A percentile compares a stretch with the other conserved stretches of the same genome.
These are phyloP conservation scores for Ophraella communa DNA, from an alignment of 2,888 invertebrate species.

Conservation along the genomic window DNA sequence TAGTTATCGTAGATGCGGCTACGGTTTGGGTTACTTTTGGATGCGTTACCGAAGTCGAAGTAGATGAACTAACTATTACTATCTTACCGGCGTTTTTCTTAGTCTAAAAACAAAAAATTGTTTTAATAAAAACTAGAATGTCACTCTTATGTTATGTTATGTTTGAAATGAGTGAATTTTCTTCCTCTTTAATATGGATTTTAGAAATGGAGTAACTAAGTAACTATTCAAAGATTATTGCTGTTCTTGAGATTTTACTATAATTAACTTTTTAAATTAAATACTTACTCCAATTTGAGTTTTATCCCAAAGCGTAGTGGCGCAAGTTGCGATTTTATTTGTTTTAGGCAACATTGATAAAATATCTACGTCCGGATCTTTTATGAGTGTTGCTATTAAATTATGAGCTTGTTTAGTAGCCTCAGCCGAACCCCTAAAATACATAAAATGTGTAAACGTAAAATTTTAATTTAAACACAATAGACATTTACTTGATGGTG, in stretches of 20 bases:
- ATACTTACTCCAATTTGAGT: constrained; percentile 62
- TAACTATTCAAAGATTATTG: too few species aligned
- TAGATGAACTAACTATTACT: constrained; percentile 35
- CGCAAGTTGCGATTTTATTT: constrained; percentile 63
- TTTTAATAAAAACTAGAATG: not conserved
- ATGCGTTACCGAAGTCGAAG: constrained; percentile 38
- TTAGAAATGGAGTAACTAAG: too few species aligned
- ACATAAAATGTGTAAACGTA: constrained; percentile 11
- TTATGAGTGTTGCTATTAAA: constrained; percentile 89
- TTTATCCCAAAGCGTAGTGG: constrained; percentile 67
- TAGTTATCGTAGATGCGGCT: constrained; percentile 44
- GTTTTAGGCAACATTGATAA: constrained; percentile 75
- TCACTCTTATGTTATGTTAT: too few species aligned
- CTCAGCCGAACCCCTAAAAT: constrained; percentile 81
- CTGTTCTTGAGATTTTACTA: too few species aligned
- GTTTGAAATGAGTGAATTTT: too few species aligned
- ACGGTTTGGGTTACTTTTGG: constrained; percentile 47
- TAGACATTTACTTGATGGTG: constrained; percentile 85
- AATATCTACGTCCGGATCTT: constrained; percentile 94
- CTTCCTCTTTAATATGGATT: too few species aligned
- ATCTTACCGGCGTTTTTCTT: constrained; percentile 57
- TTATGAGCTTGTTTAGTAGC: constrained; percentile 91
- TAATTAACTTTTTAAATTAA: not conserved
- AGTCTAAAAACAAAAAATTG: constrained; percentile 46
- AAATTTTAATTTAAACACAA: constrained; percentile 14